phyloP scores from a whole-genome alignment of 2,797 vertebrate genomes.

The Brachyrhaphis roseni region DNA sequence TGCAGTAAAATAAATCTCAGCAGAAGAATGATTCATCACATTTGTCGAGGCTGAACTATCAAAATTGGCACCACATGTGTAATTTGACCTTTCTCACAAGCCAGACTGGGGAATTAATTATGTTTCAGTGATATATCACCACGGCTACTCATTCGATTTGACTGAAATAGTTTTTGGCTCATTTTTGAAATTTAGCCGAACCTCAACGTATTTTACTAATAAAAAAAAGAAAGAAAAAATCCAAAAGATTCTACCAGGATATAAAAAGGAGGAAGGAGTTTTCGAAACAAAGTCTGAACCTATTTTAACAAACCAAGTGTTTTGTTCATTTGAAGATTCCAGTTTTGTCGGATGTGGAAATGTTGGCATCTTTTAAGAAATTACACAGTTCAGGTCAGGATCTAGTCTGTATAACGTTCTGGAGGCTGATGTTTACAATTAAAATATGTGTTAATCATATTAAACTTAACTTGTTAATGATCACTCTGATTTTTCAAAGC shows the following conservation, averaged over 20 bases:
- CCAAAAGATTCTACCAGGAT: not conserved
- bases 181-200: not conserved
- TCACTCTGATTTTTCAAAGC: not conserved
- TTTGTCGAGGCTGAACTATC: not conserved
- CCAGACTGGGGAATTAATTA: not conserved
- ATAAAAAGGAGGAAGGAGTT: not conserved
- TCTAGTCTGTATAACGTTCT: not conserved
- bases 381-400: not conserved
- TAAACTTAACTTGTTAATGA: not conserved
- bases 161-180: not conserved
- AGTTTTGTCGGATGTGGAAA: not conserved
- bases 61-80: not conserved
- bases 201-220: not conserved
- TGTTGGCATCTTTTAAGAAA: not conserved
- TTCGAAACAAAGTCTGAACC: not conserved
- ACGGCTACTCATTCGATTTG: not conserved
- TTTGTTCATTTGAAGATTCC: not conserved
- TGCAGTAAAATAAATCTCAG: not conserved
- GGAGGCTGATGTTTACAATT: not conserved
- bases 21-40: not conserved
- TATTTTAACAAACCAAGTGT: not conserved
- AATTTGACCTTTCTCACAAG: not conserved
- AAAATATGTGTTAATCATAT: not conserved
- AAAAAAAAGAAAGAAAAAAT: not conserved
- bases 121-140: not conserved